Percentiles rank a stretch among this genome's conserved stretches.
Evolutionary conservation across 2,797 vertebrate genomes (phyloP).

Genomic region (Bryconaethiops microstoma): DNA sequence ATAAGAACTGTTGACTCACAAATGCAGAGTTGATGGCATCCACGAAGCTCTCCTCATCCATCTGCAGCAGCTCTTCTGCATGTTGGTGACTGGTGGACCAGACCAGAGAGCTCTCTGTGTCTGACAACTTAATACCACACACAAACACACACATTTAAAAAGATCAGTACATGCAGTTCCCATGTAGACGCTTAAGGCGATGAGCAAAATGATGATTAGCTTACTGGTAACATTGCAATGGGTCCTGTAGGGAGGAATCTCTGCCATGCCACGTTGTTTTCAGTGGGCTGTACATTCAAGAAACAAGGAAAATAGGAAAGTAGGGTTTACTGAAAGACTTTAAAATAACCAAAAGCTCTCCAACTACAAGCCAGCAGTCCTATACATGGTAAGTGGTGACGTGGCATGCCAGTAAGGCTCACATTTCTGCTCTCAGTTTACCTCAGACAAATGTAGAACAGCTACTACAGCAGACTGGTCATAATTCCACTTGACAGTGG

Average conservation of each 20-base stretch:
- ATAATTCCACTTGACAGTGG: conserved; percentile 88
- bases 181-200: conserved; percentile 17
- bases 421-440: conserved; percentile 57
- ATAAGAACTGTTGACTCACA: conserved; percentile 78
- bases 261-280: conserved; percentile 98
- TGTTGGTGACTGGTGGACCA: conserved; percentile 95
- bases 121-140: conserved; percentile 84
- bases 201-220: conserved; percentile 30
- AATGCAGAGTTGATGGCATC: conserved; percentile 96
- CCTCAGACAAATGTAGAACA: conserved; percentile 93
- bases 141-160: neutral
- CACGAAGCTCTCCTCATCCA: conserved; percentile 94
- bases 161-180: conserved; percentile 26
- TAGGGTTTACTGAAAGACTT: conserved; percentile 15
- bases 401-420: conserved; percentile 18
- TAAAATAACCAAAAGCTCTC: conserved; percentile 23
- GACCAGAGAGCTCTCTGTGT: conserved; percentile 91
- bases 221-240: conserved; percentile 94
- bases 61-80: conserved; percentile 85
- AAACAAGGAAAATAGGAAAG: conserved; percentile 43
- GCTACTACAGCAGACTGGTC: conserved; percentile 96
- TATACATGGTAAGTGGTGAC: neutral
- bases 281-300: conserved; percentile 81
- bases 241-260: conserved; percentile 96
- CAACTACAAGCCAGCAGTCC: conserved; percentile 16